Percentiles rank a stretch among this genome's conserved stretches.
phyloP scores from a whole-genome alignment of 2,113 vertebrate species.

The Apteryx mantelli region DNA sequence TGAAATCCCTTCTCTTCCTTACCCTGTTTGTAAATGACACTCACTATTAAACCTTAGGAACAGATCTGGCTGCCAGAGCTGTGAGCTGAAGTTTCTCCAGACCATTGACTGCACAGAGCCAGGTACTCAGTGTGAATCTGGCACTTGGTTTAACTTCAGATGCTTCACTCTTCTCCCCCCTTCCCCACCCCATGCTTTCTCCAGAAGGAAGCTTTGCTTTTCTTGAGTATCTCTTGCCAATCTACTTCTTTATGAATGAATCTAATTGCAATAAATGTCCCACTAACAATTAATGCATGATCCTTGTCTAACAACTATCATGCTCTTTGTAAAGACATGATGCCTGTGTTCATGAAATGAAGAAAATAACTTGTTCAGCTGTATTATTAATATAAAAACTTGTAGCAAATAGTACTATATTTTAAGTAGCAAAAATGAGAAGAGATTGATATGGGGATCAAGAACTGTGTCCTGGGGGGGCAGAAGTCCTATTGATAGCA shows the following conservation, averaged over 20 bases:
- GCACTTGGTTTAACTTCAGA: background rate
- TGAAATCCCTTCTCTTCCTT: background rate
- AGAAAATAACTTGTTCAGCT: background rate
- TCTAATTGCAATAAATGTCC: background rate
- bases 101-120: background rate
- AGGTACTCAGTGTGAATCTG: background rate
- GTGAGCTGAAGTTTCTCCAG: background rate
- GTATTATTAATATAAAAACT: background rate
- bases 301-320: background rate
- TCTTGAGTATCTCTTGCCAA: background rate
- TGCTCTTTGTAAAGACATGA: background rate
- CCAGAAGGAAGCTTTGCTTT: background rate
- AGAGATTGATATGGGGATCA: background rate
- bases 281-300: background rate
- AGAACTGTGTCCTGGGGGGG: background rate
- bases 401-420: background rate
- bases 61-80: background rate
- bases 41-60: background rate
- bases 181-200: background rate
- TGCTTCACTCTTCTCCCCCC: background rate
- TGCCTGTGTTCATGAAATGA: background rate
- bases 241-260: background rate
- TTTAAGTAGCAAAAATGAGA: background rate
- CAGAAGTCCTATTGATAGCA: background rate
- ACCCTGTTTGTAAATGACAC: background rate